Evolutionary conservation across 2,113 vertebrate genomes (phyloP), one percentile per base, ranked within the genome.

Genomic region (Cyphomyrus plagiostoma): DNA sequence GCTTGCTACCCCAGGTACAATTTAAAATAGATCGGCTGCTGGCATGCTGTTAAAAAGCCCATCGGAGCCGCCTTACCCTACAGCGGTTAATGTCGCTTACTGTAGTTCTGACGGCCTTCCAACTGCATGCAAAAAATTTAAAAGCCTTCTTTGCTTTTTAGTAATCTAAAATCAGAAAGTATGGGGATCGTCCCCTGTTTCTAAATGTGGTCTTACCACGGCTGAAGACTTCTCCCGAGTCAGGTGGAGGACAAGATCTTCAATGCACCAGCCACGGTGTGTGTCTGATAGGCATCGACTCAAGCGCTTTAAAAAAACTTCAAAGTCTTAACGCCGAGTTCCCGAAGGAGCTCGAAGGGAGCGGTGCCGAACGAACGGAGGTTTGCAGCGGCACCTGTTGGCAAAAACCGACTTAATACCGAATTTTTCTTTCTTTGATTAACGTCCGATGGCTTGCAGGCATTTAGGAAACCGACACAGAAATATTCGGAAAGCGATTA

Each of bases 321-420:
- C 52, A 88, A 90, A 89, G 86, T 66, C 56, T 88, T 86, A 46
- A 66, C 5, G 39, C 77, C 17, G 89, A 90, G 89, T 88, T 88
- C 87, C 42, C 90, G 4, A 17, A 83, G 87, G 84, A 39, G 45
- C 58, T 66, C 74, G 52, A 62, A 89, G 89, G 50, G 91, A 86
- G 88, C 88, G 89, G 90, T 87, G 50, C 21, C 2, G 62, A 3
- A 13, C 74, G 45, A 23, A 10, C 8, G 49, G 6, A 87, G 56
- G 86, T 13, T 89, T 52, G 70, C 88, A 92, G 92, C 92, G 92
- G 80, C 92, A 90, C 91, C 91, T 46, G 26, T 88, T 86, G 92
- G 90, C 83, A 11, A 23, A 84, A 84, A 48, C 15, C 39, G 35
- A 23, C 39, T 45, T 84, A 45, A 46, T 39, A 39, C 4, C 35